Conservation (phyloP, 2,113 vertebrate species). For the Corydoras sp. region DNA sequence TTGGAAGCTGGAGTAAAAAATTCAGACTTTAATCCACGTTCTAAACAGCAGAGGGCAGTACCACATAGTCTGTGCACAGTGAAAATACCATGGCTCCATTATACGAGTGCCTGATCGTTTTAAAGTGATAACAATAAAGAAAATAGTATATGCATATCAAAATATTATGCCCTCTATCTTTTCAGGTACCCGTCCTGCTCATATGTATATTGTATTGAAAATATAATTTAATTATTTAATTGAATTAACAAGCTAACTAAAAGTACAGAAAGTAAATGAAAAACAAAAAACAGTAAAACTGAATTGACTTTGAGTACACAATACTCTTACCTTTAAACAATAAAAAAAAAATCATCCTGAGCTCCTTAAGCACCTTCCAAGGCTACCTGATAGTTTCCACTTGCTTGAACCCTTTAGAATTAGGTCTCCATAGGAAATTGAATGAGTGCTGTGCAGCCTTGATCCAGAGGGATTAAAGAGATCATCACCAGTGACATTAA, state of each 20-base stretch:
- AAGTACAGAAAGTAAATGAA: too few species aligned
- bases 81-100: too few species aligned
- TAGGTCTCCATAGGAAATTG: conserved; percentile 62
- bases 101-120: too few species aligned
- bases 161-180: too few species aligned
- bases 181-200: too few species aligned
- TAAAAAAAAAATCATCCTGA: neutral
- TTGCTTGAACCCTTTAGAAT: conserved; percentile 59
- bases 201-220: too few species aligned
- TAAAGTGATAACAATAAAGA: too few species aligned
- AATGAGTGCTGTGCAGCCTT: conserved; percentile 50
- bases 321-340: conserved; percentile 12
- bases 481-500: conserved; percentile 62
- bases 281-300: too few species aligned
- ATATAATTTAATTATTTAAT: too few species aligned
- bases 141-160: too few species aligned
- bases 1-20: too few species aligned
- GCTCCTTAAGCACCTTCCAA: conserved; percentile 24
- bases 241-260: too few species aligned
- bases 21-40: neutral
- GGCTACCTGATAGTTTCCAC: conserved; percentile 42
- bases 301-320: neutral
- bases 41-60: conserved; percentile 32
- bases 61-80: neutral
- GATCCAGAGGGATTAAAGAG: conserved; percentile 50